Percentiles rank a stretch among this genome's conserved stretches.
phyloP scores from a whole-genome alignment of 1,140 invertebrate species.

The Nebria ingens region DNA sequence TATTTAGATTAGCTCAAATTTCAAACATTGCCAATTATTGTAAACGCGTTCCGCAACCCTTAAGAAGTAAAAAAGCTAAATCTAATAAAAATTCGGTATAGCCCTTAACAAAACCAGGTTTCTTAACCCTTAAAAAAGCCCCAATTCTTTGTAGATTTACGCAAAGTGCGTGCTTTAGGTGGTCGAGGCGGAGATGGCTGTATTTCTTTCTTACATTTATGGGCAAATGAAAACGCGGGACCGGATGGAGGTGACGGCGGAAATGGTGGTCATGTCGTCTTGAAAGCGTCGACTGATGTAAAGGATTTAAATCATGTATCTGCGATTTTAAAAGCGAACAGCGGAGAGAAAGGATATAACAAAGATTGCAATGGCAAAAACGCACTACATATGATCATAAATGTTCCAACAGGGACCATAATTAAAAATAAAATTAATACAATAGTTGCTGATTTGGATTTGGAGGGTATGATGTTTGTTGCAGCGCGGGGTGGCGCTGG shows the following conservation, averaged over 20 bases:
- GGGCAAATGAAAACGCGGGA: conserved; percentile 75
- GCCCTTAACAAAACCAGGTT: conserved; percentile 9
- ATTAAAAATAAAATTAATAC: conserved; percentile 51
- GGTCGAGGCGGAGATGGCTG: conserved; percentile 90
- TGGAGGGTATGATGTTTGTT: conserved; percentile 73
- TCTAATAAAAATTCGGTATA: conserved; percentile 32
- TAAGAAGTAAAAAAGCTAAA: conserved; percentile 43
- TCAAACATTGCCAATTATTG: conserved; percentile 4
- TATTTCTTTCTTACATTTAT: conserved; percentile 73
- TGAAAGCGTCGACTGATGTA: conserved; percentile 56
- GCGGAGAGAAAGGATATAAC: conserved; percentile 61
- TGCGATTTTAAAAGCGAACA: conserved; percentile 46
- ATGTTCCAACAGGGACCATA: conserved; percentile 84
- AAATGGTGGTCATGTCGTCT: conserved; percentile 92
- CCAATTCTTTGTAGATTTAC: conserved; percentile 59
- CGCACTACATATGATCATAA: conserved; percentile 63
- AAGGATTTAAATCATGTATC: conserved; percentile 64
- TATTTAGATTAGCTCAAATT: background rate
- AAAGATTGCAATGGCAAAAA: conserved; percentile 73
- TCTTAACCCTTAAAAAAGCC: conserved; percentile 30
- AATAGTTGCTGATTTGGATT: conserved; percentile 59
- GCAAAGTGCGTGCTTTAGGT: conserved; percentile 50
- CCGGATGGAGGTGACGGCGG: conserved; percentile 97
- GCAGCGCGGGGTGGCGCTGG: conserved; percentile 90
- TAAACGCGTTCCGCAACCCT: conserved; percentile 28